Evolutionary conservation across 2,113 vertebrate species (phyloP), one percentile per base, ranked within the genome.

Genomic region (Hydrolagus affinis): DNA sequence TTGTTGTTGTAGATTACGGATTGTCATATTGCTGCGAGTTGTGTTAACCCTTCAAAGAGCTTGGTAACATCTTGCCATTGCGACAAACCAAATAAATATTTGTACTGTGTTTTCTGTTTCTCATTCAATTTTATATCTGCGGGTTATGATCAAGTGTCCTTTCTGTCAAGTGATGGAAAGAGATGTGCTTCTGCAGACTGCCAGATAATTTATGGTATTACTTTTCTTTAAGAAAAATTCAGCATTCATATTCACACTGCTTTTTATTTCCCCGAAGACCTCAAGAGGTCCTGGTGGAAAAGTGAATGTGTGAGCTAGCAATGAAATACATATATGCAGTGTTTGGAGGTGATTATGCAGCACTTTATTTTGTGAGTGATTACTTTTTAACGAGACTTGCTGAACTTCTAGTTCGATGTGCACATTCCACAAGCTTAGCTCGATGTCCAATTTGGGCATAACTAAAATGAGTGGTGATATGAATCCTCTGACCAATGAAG

Each of bases 181-280:
- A 9, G 73, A 21, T 19, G 8, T 21, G 32, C 21, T 56, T 56
- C 19, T 56, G 32, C 32, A 75, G 23, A 11, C 8, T 9, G 30
- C 32, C 15, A 74, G 44, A 21, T 2, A 15, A 80, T 60, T 60
- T 62, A 44, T 44, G 44, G 4, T 23, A 12, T 77, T 62, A 4
- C 56, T 4, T 59, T 76, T 77, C 62, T 6, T 28, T 78, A 78
- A 78, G 25, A 60, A 76, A 76, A 44, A 12, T 25, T 57, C 25
- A 11, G 70, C 12, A 15, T 78, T 19, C 73, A 78, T 78, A 60
- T 78, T 78, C 57, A 78, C 75, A 59, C n/a, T 78, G 44, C 8
- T 7, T 77, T 77, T 4, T 30, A 12, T 25, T 83, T n/a, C 30
- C 15, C 60, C 28, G 19, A 64, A 28, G 14, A 28, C 11, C 59